Evolutionary conservation across 2,797 vertebrate genomes (phyloP).

Genomic region (Hippoglossus hippoglossus): DNA sequence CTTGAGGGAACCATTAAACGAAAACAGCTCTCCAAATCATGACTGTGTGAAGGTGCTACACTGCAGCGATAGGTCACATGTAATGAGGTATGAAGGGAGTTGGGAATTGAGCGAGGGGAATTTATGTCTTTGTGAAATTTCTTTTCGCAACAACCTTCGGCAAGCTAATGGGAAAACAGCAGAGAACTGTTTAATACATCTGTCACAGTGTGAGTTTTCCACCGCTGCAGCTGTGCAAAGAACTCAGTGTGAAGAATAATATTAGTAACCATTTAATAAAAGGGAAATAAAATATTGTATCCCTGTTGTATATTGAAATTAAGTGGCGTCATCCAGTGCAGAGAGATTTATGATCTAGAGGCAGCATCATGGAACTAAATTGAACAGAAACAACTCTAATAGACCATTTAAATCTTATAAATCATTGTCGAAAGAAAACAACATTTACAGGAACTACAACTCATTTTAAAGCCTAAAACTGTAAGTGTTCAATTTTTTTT

Average conservation of each 20-base stretch:
- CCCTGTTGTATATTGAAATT: neutral
- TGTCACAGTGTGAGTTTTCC: constrained; percentile 16
- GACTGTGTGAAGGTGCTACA: constrained; percentile 16
- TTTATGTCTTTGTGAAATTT: constrained; percentile 22
- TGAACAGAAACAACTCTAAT: neutral
- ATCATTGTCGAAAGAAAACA: neutral
- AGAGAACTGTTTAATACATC: constrained; percentile 6
- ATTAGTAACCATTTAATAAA: neutral
- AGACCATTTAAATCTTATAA: neutral
- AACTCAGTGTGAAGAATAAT: neutral
- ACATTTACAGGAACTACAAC: neutral
- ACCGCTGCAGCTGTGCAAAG: constrained; percentile 7
- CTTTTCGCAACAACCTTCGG: constrained; percentile 18
- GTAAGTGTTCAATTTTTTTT: neutral
- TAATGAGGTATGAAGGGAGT: constrained; percentile 33
- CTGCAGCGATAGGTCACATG: constrained; percentile 17
- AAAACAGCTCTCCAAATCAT: constrained; percentile 1
- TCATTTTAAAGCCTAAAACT: neutral
- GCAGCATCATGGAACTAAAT: neutral
- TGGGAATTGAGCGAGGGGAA: constrained; percentile 20
- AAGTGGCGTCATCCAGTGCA: neutral
- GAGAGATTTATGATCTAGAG: neutral
- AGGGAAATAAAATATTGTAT: neutral
- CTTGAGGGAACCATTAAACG: neutral
- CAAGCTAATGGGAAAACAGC: constrained; percentile 8